Percentiles rank a stretch among this genome's conserved stretches.
Conservation (phyloP, 53 echinoderm and acorn worm species). For the Arbacia lixula region DNA sequence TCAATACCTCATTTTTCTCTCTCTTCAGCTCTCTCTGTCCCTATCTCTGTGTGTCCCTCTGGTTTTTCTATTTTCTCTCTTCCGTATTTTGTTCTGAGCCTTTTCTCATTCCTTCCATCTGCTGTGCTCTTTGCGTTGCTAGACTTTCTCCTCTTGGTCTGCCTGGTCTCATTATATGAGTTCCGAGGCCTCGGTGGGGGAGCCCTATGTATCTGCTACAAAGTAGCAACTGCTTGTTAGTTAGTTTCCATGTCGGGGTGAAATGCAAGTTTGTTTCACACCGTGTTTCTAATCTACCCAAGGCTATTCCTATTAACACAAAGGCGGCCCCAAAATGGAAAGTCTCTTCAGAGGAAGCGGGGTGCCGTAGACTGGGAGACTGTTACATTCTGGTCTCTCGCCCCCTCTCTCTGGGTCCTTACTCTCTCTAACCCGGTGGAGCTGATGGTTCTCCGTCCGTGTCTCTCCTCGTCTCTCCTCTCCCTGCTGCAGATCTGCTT, state of each 20-base stretch:
- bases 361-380: conserved; percentile 58
- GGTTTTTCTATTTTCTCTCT: too few species aligned
- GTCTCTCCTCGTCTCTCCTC: conserved; percentile 4
- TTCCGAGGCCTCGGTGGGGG: conserved; percentile 18
- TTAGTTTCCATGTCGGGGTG: conserved; percentile 33
- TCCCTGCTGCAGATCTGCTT: conserved; percentile 48
- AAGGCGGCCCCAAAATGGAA: conserved; percentile 54
- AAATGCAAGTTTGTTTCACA: conserved; percentile 56
- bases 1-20: background rate
- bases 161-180: too few species aligned
- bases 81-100: too few species aligned
- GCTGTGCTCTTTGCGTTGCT: too few species aligned
- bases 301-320: conserved; percentile 64
- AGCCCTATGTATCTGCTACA: conserved; percentile 27
- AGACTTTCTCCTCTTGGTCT: too few species aligned
- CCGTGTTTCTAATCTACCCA: conserved; percentile 61
- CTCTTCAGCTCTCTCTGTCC: too few species aligned
- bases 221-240: conserved; percentile 56
- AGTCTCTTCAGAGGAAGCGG: conserved; percentile 41
- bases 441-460: too few species aligned
- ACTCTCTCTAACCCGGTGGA: conserved; percentile 3
- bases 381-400: conserved; percentile 42
- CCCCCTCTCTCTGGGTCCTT: conserved; percentile 11
- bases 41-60: too few species aligned
- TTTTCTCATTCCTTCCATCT: too few species aligned